phyloP scores from a whole-genome alignment of 2,797 vertebrate species.

The Typhlichthys eigenmanni region DNA sequence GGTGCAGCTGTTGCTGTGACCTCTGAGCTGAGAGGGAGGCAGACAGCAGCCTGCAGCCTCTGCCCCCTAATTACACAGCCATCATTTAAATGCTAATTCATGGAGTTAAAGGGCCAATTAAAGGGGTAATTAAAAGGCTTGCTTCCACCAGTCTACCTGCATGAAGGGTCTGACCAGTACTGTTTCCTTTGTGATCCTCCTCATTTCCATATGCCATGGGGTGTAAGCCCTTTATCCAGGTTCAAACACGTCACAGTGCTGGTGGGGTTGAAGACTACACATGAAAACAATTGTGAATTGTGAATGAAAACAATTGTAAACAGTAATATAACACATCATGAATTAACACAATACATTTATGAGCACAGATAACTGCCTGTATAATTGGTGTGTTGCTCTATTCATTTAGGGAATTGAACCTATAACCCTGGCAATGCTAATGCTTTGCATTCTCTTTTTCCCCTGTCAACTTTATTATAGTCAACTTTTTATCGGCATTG shows the following conservation, averaged over 20 bases:
- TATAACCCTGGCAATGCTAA: no score
- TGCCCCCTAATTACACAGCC: constrained; percentile 76
- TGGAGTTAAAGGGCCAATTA: constrained; percentile 78
- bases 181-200: constrained; percentile 64
- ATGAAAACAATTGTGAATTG: constrained; percentile 13
- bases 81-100: constrained; percentile 81
- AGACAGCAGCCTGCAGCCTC: constrained; percentile 72
- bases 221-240: constrained; percentile 62
- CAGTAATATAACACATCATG: neutral
- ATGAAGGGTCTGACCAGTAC: constrained; percentile 61
- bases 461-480: no score
- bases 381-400: no score
- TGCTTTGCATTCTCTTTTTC: no score
- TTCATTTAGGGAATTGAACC: no score
- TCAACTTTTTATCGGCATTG: no score
- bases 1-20: constrained; percentile 75
- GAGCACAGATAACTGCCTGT: no score
- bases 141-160: constrained; percentile 75
- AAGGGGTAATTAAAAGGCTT: constrained; percentile 80
- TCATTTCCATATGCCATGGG: constrained; percentile 56
- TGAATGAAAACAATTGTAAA: constrained; percentile 16
- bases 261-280: constrained; percentile 32
- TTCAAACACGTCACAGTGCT: constrained; percentile 57
- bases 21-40: constrained; percentile 69
- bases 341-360: no score